phyloP scores from a whole-genome alignment of 2,113 vertebrate species.

The Eubucco bourcierii region DNA sequence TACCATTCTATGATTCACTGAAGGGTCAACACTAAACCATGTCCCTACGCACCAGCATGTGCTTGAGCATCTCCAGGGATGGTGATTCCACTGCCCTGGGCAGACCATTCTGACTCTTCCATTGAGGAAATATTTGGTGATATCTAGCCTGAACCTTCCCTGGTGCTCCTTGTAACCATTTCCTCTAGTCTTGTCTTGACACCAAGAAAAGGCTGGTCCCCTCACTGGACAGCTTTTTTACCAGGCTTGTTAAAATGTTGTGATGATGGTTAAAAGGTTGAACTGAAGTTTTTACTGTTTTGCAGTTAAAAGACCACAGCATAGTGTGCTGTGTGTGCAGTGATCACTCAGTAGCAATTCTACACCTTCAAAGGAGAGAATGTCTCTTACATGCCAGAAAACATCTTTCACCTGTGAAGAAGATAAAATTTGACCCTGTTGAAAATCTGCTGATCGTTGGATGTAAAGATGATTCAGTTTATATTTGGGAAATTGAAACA shows the following conservation, averaged over 20 bases:
- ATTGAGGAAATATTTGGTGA: no score
- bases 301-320: constrained; percentile 64
- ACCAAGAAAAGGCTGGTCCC: no score
- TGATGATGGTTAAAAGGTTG: not conserved
- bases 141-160: no score
- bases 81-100: no score
- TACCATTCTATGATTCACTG: no score
- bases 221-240: not conserved
- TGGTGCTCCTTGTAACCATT: no score
- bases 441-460: constrained; percentile 79
- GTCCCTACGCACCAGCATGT: no score
- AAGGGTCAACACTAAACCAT: no score
- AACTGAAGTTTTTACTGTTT: not conserved
- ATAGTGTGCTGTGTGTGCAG: constrained; percentile 75
- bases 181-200: no score
- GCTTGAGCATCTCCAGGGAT: no score
- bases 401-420: constrained; percentile 79
- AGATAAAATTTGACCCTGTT: constrained; percentile 71
- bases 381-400: constrained; percentile 78
- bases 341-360: constrained; percentile 76
- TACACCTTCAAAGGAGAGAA: constrained; percentile 71
- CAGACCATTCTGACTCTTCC: no score
- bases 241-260: not conserved
- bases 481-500: constrained; percentile 83
- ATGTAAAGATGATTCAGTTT: constrained; percentile 78